phyloP scores from a whole-genome alignment of 2,113 vertebrate species.

The Columbina picui region DNA sequence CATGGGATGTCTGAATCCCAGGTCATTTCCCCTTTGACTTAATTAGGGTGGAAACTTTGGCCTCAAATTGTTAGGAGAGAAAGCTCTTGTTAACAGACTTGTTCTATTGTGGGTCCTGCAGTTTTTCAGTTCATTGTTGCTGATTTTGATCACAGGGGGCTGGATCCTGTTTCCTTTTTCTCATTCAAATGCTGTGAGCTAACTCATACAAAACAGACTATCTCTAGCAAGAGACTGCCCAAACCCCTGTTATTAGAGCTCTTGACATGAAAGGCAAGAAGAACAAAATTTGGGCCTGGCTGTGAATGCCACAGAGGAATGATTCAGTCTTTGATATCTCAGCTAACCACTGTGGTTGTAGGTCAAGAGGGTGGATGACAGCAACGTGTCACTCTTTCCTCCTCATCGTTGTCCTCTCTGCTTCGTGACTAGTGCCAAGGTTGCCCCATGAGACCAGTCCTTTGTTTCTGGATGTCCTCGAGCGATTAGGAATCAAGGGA shows the following conservation, averaged over 20 bases:
- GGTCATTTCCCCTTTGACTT: not conserved
- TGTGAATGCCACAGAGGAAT: not conserved
- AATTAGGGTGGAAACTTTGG: not conserved
- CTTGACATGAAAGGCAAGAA: not conserved
- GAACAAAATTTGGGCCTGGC: not conserved
- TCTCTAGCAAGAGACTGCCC: not conserved
- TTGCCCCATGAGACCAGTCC: not conserved
- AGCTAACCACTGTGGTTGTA: not conserved
- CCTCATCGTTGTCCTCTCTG: not conserved
- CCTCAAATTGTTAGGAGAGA: not conserved
- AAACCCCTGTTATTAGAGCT: not conserved
- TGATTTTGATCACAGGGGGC: not conserved
- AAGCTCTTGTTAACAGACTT: not conserved
- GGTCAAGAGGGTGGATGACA: not conserved
- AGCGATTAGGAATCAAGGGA: not conserved
- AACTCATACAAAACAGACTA: not conserved
- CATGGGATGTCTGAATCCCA: not conserved
- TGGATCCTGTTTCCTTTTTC: not conserved
- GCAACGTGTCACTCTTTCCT: not conserved
- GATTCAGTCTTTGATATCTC: not conserved
- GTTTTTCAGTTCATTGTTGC: not conserved
- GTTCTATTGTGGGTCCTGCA: not conserved
- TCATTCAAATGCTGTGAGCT: not conserved
- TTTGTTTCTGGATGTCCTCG: not conserved
- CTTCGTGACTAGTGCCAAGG: not conserved